Evolutionary conservation across 1,140 invertebrate genomes (phyloP).

Genomic region (Diachasmimorpha longicaudata): DNA sequence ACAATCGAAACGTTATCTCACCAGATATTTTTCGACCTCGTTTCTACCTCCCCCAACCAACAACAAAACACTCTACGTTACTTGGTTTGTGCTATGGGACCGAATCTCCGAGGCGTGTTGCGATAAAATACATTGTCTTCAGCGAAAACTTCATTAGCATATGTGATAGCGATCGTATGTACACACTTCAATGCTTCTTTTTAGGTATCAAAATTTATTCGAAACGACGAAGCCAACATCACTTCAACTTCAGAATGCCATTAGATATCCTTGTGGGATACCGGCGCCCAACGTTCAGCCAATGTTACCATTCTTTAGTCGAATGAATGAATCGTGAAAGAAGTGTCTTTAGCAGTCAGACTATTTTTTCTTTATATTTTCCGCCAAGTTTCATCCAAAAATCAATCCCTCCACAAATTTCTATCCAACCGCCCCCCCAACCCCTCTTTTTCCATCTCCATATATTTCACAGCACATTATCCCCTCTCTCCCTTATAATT

Average conservation of each 20-base stretch:
- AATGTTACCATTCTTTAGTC: too few species aligned
- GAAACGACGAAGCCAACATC: background rate
- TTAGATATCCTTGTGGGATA: background rate
- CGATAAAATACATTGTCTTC: constrained; percentile 24
- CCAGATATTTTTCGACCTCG: background rate
- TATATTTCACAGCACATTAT: background rate
- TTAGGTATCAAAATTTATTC: background rate
- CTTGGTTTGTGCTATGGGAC: background rate
- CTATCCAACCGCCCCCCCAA: too few species aligned
- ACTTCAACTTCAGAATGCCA: background rate
- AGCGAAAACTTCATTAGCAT: constrained; percentile 26
- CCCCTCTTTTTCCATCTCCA: background rate
- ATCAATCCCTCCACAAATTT: too few species aligned
- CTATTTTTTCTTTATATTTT: too few species aligned
- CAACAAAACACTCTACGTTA: background rate
- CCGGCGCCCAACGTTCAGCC: too few species aligned
- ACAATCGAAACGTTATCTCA: background rate
- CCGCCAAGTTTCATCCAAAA: too few species aligned
- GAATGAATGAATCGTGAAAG: too few species aligned
- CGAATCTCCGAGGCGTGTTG: constrained; percentile 17
- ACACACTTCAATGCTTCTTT: constrained; percentile 10
- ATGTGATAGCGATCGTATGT: constrained; percentile 13
- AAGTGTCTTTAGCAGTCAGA: too few species aligned
- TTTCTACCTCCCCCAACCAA: background rate
- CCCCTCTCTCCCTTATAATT: constrained; percentile 25